Base-by-base conservation (phyloP, 2,113 vertebrate species). In the Podarcis cretensis region DNA sequence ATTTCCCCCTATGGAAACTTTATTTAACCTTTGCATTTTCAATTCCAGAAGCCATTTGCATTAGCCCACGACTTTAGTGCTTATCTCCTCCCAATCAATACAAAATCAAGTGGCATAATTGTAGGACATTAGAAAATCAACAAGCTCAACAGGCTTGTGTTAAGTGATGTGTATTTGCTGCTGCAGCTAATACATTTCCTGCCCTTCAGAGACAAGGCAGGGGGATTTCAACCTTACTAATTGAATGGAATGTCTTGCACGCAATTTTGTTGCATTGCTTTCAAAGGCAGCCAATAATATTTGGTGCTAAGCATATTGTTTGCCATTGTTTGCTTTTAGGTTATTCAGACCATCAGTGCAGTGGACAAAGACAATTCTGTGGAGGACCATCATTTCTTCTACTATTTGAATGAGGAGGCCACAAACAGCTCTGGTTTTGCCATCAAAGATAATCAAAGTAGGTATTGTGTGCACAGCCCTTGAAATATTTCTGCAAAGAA, bases 391-490 rank as follows among this genome's bases (percentile, higher is more conserved):
- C 96, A 95, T 83, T 99, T 99, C 94, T 96, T 96, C 91, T 99
- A 98, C 95, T 97, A 97, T 4, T 96, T 98, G 92, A 96, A 97
- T 79, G 86, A 96, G 0, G 97, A 98, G 54, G 95, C 94, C 48
- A 85, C 87, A 95, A 98, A 96, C 90, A 97, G 97, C 89, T 98
- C 98, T 23, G 96, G 96, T 95, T 99, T 99, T 96, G 97, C 95
- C 14, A 93, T 99, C 81, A 96, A 95, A 94, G 98, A 99, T 95
- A 98, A 99, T 95, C 96, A 97, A 98, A 98, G 98, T 99, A 90
- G 43, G 30, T 76, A 75, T 43, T 8, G 76, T 43, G 92, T 2
- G 13, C 43, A 2, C 12, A 68, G 10, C 2, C 68, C 23, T 94
- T 92, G 74, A 84, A 80, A 1, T 5, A 37, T 87, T 27, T 7